Conservation (phyloP, 2,797 vertebrate species). For the Mormyrus hasselquistii region DNA sequence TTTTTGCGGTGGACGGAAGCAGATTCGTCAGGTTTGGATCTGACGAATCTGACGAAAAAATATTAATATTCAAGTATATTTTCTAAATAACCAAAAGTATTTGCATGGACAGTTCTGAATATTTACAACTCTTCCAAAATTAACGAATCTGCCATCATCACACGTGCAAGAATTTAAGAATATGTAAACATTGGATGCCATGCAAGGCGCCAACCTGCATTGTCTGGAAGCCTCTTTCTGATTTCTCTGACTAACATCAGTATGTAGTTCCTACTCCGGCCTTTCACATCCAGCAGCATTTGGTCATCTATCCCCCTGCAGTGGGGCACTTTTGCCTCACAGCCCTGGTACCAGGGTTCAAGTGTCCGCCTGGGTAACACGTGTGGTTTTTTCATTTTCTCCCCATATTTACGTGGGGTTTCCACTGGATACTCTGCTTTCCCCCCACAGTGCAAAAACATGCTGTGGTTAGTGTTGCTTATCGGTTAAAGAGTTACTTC, state of each 20-base stretch:
- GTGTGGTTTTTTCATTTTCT: not conserved
- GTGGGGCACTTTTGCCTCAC: not conserved
- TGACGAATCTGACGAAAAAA: not conserved
- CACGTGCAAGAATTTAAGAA: not conserved
- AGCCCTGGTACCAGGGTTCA: not conserved
- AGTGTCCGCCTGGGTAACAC: not conserved
- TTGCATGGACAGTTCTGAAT: not conserved
- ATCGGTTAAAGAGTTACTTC: not conserved
- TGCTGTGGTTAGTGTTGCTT: not conserved
- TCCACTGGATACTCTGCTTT: not conserved
- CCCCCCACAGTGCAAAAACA: not conserved
- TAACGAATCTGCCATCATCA: not conserved
- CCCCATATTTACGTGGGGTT: not conserved
- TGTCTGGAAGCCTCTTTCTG: slow-evolving; percentile 18
- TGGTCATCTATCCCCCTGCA: not conserved
- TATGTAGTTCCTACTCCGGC: slow-evolving; percentile 1
- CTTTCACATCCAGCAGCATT: slow-evolving; percentile 20
- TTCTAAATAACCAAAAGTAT: not conserved
- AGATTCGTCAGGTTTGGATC: not conserved
- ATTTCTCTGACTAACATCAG: not conserved
- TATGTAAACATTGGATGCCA: not conserved
- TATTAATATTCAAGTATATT: not conserved
- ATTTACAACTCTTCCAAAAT: not conserved
- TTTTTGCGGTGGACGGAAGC: not conserved
- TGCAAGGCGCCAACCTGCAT: no score